phyloP scores from a whole-genome alignment of 2,888 invertebrate species.

The Polymixis flavicincta region DNA sequence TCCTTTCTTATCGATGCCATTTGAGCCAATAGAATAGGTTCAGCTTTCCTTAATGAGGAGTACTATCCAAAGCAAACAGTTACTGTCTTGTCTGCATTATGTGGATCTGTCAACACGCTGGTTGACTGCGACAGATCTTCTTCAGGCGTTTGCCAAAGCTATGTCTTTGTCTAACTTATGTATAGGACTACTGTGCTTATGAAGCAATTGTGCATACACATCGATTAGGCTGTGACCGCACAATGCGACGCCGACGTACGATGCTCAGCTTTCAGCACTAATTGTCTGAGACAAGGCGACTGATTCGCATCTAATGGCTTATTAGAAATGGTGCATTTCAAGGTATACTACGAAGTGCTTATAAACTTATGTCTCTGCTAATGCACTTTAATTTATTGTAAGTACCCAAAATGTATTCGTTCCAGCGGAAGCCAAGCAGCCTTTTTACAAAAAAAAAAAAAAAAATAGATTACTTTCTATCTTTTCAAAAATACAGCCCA shows the following conservation, averaged over 20 bases:
- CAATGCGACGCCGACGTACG: conserved; percentile 19
- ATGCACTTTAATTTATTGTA: background rate
- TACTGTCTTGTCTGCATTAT: conserved; percentile 28
- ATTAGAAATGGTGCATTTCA: conserved; percentile 14
- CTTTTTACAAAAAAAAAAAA: background rate
- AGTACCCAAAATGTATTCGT: background rate
- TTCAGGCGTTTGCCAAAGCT: conserved; percentile 14
- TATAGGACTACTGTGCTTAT: conserved; percentile 26
- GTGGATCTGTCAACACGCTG: conserved; percentile 42
- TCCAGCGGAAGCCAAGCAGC: too few relatives aligned
- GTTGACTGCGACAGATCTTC: conserved; percentile 48
- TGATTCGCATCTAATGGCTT: conserved; percentile 13
- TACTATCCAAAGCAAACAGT: background rate
- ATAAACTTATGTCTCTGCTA: background rate
- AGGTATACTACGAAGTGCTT: background rate
- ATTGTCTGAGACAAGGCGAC: conserved; percentile 41
- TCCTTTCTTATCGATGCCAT: background rate
- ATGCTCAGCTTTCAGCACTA: conserved; percentile 24
- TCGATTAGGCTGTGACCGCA: conserved; percentile 49
- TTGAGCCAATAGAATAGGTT: background rate
- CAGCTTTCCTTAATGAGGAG: conserved; percentile 21
- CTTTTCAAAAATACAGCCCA: background rate
- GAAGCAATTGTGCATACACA: conserved; percentile 49
- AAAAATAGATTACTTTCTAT: background rate
- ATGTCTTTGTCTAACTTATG: conserved; percentile 14